Evolutionary conservation across 1,140 invertebrate species (phyloP), one percentile per base, ranked within the genome.

Genomic region (Panonychus citri): DNA sequence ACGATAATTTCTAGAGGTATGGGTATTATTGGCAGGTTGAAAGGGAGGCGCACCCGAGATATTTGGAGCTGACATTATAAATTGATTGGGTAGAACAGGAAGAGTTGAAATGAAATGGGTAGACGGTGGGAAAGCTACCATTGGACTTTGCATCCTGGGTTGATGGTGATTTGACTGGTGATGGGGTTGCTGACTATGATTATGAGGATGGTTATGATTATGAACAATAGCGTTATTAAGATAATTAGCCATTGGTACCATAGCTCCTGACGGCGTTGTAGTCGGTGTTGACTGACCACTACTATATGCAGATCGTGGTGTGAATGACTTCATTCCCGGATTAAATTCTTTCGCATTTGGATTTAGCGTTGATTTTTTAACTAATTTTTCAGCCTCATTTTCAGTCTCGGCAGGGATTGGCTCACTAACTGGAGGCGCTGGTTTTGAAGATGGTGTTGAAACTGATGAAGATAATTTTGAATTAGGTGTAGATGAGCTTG

Each of bases 311-410:
- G 59, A 51, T 57, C 52, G 17, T 39, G 83, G 83, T 59, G 81
- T 81, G 67, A 88, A 89, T 7, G 82, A 76, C 66, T 86, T 87
- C 25, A 82, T 78, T 64, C 80, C 80, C 24, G 84, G 84, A 75
- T 87, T 88, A 52, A 78, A 71, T 71, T 85, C 83, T 69, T 87
- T 87, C 21, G 83, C 83, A 67, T 87, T 81, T 30, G 84, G 83
- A 75, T 87, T 87, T 34, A 87, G 72, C 1, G 77, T 85, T 21
- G 81, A 85, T 65, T 82, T 82, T 64, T 82, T 81, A 27, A 80
- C 28, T 13, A 59, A 1, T 27, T 46, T 53, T 26, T 57, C 48
- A 52, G 27, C 40, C n/a, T 53, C 48, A 27, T 17, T 27, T 43
- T 58, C 52, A 15, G 27, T 5, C 13, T 58, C 39, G 8, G 17